Conservation (phyloP, 2,797 vertebrate species). For the Aeoliscus strigatus region DNA sequence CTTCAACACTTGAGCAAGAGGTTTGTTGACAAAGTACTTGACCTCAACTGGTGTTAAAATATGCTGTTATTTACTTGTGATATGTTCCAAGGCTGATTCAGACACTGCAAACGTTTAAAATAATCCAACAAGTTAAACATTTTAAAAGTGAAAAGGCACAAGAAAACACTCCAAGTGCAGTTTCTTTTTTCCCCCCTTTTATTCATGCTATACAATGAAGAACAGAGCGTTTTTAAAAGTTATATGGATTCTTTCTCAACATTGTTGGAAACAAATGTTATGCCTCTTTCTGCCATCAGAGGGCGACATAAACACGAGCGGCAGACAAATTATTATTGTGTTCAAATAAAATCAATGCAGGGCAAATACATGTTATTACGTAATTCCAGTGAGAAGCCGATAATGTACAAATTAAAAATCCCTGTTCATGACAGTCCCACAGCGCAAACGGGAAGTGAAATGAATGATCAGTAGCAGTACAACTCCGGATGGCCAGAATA, state of each 20-base stretch:
- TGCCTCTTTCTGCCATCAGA: conserved; percentile 46
- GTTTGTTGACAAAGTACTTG: no score
- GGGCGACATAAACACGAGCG: conserved; percentile 47
- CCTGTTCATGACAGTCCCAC: conserved; percentile 21
- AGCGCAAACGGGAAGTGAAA: conserved; percentile 20
- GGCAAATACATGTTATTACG: conserved; percentile 27
- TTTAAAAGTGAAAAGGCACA: not conserved
- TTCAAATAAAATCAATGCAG: conserved; percentile 4
- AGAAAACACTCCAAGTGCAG: not conserved
- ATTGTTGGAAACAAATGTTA: conserved; percentile 18
- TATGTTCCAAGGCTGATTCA: not conserved
- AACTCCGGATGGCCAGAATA: conserved; percentile 54
- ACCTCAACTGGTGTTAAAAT: no score
- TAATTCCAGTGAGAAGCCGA: conserved; percentile 31
- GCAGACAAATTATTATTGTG: conserved; percentile 4
- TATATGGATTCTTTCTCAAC: conserved; percentile 3
- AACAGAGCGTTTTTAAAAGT: conserved; percentile 30
- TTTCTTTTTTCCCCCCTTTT: conserved; percentile 23
- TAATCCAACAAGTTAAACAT: not conserved
- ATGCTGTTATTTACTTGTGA: no score
- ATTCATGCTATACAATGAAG: conserved; percentile 52
- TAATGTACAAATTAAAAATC: conserved; percentile 41
- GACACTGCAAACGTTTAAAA: not conserved
- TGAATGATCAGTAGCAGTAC: conserved; percentile 35
- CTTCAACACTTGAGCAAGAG: conserved; percentile 7